Percentiles rank a stretch among this genome's conserved stretches.
Evolutionary conservation across 1,140 invertebrate species (phyloP).

Genomic region (Eueides isabella): DNA sequence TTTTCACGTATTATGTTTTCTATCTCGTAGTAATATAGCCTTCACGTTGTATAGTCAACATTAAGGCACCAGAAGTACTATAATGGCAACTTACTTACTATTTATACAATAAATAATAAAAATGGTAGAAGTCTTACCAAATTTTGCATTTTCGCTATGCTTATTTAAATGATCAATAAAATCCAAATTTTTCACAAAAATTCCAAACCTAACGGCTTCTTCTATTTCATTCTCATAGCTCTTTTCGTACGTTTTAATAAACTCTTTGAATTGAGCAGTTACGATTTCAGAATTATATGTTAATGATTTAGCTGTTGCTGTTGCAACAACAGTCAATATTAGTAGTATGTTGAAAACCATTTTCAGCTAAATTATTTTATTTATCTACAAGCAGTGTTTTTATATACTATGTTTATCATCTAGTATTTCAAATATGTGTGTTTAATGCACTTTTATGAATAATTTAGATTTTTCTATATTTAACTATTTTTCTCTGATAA

Average conservation of each 20-base stretch:
- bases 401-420: no score
- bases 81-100: no score
- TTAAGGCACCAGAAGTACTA: no score
- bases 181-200: conserved; percentile 31
- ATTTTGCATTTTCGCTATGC: conserved; percentile 19
- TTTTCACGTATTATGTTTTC: no score
- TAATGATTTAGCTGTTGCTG: background rate
- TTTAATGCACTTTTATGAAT: no score
- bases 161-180: conserved; percentile 30
- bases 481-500: no score
- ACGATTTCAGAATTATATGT: background rate
- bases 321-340: background rate
- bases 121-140: conserved; percentile 20
- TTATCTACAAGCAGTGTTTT: no score
- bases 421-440: no score
- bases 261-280: conserved; percentile 21
- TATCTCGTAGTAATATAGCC: no score
- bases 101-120: no score
- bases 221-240: conserved; percentile 23
- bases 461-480: no score
- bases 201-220: conserved; percentile 4
- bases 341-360: background rate
- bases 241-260: conserved; percentile 23
- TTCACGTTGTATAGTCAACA: no score
- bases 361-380: background rate